Percentiles rank a stretch among this genome's conserved stretches.
phyloP scores from a whole-genome alignment of 2,888 invertebrate genomes.

The Drepanosiphum platanoidis region DNA sequence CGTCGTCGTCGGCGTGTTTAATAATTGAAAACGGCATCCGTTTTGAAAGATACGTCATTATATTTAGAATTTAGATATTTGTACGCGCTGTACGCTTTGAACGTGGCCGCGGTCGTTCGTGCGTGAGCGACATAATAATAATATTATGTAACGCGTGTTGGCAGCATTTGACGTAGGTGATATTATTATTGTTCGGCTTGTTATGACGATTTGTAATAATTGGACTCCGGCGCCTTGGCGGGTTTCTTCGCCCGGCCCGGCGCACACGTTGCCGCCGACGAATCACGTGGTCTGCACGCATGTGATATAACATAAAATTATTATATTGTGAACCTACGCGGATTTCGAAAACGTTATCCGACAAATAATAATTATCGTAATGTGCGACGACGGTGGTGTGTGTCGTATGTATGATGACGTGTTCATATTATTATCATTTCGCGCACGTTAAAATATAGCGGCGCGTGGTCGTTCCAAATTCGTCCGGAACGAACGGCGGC shows the following conservation, averaged over 20 bases:
- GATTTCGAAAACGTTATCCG: background rate
- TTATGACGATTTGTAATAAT: background rate
- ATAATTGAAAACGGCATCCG: background rate
- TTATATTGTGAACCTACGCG: background rate
- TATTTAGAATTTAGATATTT: background rate
- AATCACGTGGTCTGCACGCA: conserved; percentile 5
- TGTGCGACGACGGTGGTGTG: too few species aligned
- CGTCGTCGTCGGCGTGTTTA: too few species aligned
- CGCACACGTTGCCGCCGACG: background rate
- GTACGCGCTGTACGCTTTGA: too few species aligned
- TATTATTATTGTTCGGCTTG: background rate
- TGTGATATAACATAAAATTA: too few species aligned
- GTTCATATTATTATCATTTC: background rate
- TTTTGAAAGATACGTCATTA: background rate
- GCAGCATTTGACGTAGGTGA: background rate
- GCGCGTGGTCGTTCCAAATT: too few species aligned
- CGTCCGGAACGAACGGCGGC: too few species aligned
- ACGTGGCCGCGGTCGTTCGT: background rate
- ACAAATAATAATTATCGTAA: conserved; percentile 22
- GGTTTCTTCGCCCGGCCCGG: background rate
- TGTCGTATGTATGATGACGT: too few species aligned
- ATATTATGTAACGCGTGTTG: background rate
- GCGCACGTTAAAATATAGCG: background rate
- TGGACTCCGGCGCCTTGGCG: background rate
- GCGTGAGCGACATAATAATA: too few species aligned